Percentiles rank a stretch among this genome's conserved stretches.
These are phyloP conservation scores for Cephalopterus ornatus DNA, from an alignment of 2,113 vertebrate genomes.

Conservation along the genomic window DNA sequence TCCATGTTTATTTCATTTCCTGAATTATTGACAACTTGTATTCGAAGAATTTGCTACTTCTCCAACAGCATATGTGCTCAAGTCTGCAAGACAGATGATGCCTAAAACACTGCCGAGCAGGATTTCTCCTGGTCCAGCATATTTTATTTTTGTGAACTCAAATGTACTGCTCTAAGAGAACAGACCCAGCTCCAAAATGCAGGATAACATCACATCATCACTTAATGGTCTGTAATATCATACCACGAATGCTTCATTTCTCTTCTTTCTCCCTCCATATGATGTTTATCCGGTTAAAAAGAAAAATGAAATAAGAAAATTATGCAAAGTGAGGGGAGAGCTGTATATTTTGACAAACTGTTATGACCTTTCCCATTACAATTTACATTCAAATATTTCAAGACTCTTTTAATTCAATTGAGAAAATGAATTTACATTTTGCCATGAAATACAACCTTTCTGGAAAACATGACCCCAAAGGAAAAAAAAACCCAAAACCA, in stretches of 20 bases:
- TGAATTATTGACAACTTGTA: background rate
- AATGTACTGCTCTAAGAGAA: background rate
- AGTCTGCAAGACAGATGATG: background rate
- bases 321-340: background rate
- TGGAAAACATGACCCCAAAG: background rate
- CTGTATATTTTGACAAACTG: background rate
- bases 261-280: background rate
- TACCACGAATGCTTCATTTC: background rate
- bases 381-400: background rate
- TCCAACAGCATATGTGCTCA: background rate
- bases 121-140: background rate
- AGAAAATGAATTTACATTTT: background rate
- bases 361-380: conserved; percentile 18
- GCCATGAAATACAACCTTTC: background rate
- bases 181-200: background rate
- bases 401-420: background rate
- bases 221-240: background rate
- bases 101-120: background rate
- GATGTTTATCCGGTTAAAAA: background rate
- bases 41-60: background rate
- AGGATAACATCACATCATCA: background rate
- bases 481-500: background rate
- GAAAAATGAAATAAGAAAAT: background rate
- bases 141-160: background rate
- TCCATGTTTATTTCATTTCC: background rate